A percentile compares a stretch with the other conserved stretches of the same genome.
Conservation (phyloP, 1,140 invertebrate species). For the Caenorhabditis remanei region DNA sequence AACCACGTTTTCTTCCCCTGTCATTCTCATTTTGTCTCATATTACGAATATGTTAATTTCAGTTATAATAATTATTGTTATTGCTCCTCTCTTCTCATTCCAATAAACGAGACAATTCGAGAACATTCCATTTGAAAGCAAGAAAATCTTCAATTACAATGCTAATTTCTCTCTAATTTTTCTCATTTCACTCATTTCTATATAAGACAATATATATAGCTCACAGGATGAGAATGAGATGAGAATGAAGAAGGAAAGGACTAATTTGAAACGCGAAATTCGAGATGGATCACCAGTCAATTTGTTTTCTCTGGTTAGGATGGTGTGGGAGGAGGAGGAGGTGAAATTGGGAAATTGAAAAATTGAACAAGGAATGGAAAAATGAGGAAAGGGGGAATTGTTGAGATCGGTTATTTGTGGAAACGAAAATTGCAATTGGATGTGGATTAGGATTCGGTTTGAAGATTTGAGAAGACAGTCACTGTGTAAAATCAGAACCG, state of each 20-base stretch:
- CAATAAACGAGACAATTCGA: neutral
- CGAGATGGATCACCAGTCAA: constrained; percentile 55
- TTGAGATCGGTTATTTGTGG: too few species aligned
- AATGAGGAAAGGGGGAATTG: too few species aligned
- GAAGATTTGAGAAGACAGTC: too few species aligned
- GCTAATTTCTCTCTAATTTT: constrained; percentile 40
- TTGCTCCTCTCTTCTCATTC: neutral
- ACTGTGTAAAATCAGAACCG: too few species aligned
- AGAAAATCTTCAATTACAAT: constrained; percentile 45
- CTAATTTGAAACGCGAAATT: constrained; percentile 53
- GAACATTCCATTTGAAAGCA: constrained; percentile 26
- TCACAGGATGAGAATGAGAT: neutral
- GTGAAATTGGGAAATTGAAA: too few species aligned
- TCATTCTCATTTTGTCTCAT: neutral
- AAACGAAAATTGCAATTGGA: too few species aligned
- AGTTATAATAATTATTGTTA: constrained; percentile 10
- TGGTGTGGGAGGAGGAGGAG: neutral
- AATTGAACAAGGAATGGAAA: too few species aligned
- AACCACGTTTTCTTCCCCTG: neutral
- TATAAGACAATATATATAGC: neutral
- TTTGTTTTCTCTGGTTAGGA: constrained; percentile 25
- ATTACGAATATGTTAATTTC: constrained; percentile 1
- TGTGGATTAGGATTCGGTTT: too few species aligned
- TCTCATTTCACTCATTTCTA: neutral
- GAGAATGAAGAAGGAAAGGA: neutral